Base-by-base conservation (phyloP, 2,888 invertebrate genomes). In the Scaptomyza caliginosa region DNA sequence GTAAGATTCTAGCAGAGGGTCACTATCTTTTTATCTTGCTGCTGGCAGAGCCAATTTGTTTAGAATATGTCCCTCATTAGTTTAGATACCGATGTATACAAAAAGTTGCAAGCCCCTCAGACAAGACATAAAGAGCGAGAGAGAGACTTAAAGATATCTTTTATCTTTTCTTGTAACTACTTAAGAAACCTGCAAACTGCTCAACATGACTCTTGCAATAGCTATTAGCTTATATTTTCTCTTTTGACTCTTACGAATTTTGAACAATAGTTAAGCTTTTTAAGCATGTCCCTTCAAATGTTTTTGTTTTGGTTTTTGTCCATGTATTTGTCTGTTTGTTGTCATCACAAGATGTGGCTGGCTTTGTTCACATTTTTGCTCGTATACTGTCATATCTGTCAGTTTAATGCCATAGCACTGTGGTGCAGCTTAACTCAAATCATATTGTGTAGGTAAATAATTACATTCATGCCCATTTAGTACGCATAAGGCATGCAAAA, bases 61-160 rank as follows among this genome's bases (percentile, higher is more conserved):
- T 13, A 4, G 13, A 46, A 13, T 46, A 32, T 46, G 30, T 46
- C 30, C 46, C 46, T 32, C 46, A 32, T 46, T 46, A 46, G 46
- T 21, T 19, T 21, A 10, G 19, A 13, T 28, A 17, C 26, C 6
- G 24, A 28, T 28, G 8, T 28, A 17, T 17, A n/a, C 17, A 21
- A 30, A 17, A n/a, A 21, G 28, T 19, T 28, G 36, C 10, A 5
- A 30, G n/a, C n/a, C n/a, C n/a, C n/a, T n/a, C n/a, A n/a, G n/a
- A n/a, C n/a, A n/a, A n/a, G n/a, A n/a, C n/a, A n/a, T n/a, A n/a
- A n/a, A n/a, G 30, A 6, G 30, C 6, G n/a, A 13, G 7, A 32
- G 13, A 7, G 7, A 32, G 13, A 13, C 7, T 30, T n/a, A n/a
- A 13, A 2, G n/a, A n/a, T n/a, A 30, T 5, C 24, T 24, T 24